Conservation (phyloP, 2,113 vertebrate species). For the Caretta caretta region DNA sequence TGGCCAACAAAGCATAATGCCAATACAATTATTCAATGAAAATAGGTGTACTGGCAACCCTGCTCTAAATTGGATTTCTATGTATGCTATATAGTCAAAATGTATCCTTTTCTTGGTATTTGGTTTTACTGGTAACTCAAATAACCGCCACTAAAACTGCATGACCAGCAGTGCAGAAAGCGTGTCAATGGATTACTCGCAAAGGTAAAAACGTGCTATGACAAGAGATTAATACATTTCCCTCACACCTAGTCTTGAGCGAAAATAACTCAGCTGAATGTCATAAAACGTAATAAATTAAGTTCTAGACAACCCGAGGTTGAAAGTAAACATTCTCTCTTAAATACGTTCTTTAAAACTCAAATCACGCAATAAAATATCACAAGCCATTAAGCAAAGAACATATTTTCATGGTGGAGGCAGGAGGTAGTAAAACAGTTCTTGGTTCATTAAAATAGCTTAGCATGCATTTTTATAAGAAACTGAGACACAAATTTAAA, state of each 20-base stretch:
- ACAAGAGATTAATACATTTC: not conserved
- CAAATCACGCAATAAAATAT: not conserved
- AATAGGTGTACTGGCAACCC: not conserved
- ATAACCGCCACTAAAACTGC: not conserved
- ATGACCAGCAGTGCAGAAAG: not conserved
- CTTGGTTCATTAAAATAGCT: not conserved
- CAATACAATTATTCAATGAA: not conserved
- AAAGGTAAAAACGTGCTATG: not conserved
- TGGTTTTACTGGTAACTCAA: not conserved
- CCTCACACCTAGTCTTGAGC: not conserved
- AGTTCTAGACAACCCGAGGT: not conserved
- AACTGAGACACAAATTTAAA: not conserved
- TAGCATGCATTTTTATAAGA: not conserved
- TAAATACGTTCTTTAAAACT: not conserved
- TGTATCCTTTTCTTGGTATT: rapidly evolving
- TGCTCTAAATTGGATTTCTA: not conserved
- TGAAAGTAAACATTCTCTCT: not conserved
- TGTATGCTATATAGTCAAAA: not conserved
- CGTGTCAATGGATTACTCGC: not conserved
- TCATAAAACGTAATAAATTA: not conserved
- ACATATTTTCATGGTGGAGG: not conserved
- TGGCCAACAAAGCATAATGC: not conserved
- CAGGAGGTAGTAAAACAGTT: not conserved
- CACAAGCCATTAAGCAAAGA: not conserved
- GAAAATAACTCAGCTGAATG: not conserved